A percentile compares a stretch with the other conserved stretches of the same genome.
phyloP scores from a whole-genome alignment of 2,113 vertebrate genomes.

The Saccopteryx bilineata region DNA sequence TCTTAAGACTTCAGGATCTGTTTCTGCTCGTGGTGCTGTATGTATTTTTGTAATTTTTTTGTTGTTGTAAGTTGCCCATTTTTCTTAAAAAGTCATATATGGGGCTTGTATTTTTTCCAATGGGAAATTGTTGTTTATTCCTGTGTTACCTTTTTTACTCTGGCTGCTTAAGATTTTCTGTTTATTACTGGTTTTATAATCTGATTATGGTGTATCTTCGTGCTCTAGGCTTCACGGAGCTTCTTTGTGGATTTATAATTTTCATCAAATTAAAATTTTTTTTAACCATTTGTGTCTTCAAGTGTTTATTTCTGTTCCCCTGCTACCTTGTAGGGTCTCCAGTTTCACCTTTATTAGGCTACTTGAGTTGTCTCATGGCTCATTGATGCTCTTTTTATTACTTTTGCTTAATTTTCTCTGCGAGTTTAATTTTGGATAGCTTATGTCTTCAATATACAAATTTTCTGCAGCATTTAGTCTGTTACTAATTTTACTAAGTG shows the following conservation, averaged over 20 bases:
- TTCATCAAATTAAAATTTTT: constrained; percentile 57
- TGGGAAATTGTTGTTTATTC: no score
- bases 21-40: constrained; percentile 9
- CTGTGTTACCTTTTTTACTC: background rate
- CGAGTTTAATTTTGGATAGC: constrained; percentile 43
- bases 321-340: background rate
- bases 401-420: constrained; percentile 25
- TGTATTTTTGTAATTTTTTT: constrained; percentile 34
- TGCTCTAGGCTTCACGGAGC: background rate
- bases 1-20: constrained; percentile 7
- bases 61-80: background rate
- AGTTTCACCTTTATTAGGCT: background rate
- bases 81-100: constrained; percentile 8
- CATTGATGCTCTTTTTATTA: background rate
- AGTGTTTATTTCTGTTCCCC: background rate
- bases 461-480: constrained; percentile 29
- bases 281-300: constrained; percentile 50
- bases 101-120: constrained; percentile 38
- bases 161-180: constrained; percentile 27
- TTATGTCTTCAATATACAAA: constrained; percentile 34
- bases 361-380: background rate
- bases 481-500: constrained; percentile 1
- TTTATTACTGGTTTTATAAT: background rate
- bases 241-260: constrained; percentile 45
- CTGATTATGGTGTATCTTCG: background rate